phyloP scores from a whole-genome alignment of 2,797 vertebrate species.

The Pipistrellus pygmaeus region DNA sequence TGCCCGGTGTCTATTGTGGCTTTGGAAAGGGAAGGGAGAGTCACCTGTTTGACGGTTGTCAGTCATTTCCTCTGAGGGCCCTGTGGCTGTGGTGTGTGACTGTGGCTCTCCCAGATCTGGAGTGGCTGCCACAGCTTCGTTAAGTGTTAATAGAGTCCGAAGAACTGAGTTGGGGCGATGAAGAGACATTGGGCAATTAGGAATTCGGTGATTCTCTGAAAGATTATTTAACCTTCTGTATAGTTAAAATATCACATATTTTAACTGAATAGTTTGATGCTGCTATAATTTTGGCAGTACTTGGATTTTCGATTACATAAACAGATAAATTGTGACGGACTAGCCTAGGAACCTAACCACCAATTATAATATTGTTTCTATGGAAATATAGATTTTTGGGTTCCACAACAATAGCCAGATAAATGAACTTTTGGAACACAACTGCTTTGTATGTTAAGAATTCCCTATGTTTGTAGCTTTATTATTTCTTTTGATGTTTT shows the following conservation, averaged over 20 bases:
- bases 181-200: slow-evolving; percentile 9
- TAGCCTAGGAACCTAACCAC: slow-evolving; percentile 56
- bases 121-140: background rate
- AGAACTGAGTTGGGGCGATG: background rate
- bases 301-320: slow-evolving; percentile 65
- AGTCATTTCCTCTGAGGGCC: background rate
- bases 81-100: background rate
- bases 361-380: slow-evolving; percentile 65
- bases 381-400: slow-evolving; percentile 71
- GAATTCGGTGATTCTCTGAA: slow-evolving; percentile 18
- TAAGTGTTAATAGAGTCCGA: background rate
- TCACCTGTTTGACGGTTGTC: background rate
- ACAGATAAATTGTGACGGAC: slow-evolving; percentile 41
- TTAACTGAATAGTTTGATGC: slow-evolving; percentile 54
- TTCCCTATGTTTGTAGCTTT: slow-evolving; percentile 72
- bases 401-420: slow-evolving; percentile 51
- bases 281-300: slow-evolving; percentile 63
- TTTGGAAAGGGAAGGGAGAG: background rate
- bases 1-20: background rate
- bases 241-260: slow-evolving; percentile 56
- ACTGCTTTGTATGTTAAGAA: slow-evolving; percentile 63
- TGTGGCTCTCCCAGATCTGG: background rate
- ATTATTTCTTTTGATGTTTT: slow-evolving; percentile 70
- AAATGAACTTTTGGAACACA: slow-evolving; percentile 66
- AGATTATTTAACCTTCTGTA: slow-evolving; percentile 50